phyloP scores from a whole-genome alignment of 2,888 invertebrate genomes.

The Brenthis hecate region DNA sequence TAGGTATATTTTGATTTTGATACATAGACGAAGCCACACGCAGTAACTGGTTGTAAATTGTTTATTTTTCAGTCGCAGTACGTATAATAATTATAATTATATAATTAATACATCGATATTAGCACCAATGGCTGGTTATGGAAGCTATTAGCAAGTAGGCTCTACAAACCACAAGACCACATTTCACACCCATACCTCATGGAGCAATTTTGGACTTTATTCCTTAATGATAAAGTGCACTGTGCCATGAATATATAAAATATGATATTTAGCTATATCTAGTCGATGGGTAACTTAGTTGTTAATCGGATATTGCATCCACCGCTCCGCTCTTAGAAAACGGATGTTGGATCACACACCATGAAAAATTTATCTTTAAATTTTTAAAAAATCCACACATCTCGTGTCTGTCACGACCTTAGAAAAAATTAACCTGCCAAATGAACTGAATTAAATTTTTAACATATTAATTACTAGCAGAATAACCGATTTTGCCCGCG shows the following conservation, averaged over 20 bases:
- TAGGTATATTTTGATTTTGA: too few relatives aligned
- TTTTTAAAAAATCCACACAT: background rate
- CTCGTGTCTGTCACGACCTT: too few relatives aligned
- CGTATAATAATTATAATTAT: conserved; percentile 7
- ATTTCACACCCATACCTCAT: background rate
- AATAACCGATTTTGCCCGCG: too few relatives aligned
- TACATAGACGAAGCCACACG: too few relatives aligned
- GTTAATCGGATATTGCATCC: conserved; percentile 57
- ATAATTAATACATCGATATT: background rate
- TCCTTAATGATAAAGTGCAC: background rate
- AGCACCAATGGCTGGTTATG: conserved; percentile 10
- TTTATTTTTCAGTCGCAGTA: too few relatives aligned
- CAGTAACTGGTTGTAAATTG: too few relatives aligned
- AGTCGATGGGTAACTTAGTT: conserved; percentile 57
- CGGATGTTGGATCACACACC: conserved; percentile 42
- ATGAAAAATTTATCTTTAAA: conserved; percentile 16
- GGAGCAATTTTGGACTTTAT: conserved; percentile 9
- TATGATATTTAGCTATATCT: conserved; percentile 11
- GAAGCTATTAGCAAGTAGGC: conserved; percentile 22
- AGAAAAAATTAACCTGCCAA: too few relatives aligned
- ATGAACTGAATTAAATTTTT: too few relatives aligned
- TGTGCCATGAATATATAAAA: conserved; percentile 14
- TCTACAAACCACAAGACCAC: conserved; percentile 7
- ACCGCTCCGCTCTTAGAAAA: conserved; percentile 42
- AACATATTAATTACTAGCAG: too few relatives aligned